phyloP scores from a whole-genome alignment of 2,113 vertebrate genomes.

The Arenaria interpres region DNA sequence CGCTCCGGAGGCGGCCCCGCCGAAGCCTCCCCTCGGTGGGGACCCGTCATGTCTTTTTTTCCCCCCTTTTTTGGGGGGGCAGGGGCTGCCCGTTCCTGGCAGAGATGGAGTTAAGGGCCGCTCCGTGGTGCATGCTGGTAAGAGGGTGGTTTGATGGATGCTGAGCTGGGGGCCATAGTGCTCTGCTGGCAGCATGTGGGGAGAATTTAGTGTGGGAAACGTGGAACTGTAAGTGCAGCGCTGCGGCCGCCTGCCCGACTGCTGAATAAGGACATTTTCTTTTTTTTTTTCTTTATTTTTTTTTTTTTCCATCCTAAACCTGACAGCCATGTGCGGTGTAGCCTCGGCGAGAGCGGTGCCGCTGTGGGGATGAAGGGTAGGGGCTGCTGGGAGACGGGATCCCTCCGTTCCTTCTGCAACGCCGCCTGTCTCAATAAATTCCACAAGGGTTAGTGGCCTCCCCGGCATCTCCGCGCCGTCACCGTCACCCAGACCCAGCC shows the following conservation, averaged over 20 bases:
- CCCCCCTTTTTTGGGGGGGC: background rate
- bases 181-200: conserved; percentile 74
- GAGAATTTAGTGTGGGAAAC: conserved; percentile 56
- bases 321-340: conserved; percentile 70
- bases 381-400: conserved; percentile 91
- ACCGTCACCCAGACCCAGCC: background rate
- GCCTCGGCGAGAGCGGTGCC: conserved; percentile 58
- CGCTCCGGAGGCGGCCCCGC: rapidly evolving
- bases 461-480: background rate
- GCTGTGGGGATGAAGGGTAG: conserved; percentile 91
- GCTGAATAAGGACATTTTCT: conserved; percentile 38
- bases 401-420: conserved; percentile 89
- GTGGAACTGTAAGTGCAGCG: conserved; percentile 9
- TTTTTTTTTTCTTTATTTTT: background rate
- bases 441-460: conserved; percentile 88
- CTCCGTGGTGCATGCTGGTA: conserved; percentile 82
- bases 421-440: conserved; percentile 91
- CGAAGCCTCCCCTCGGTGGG: rapidly evolving
- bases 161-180: conserved; percentile 69
- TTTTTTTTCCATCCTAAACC: no score
- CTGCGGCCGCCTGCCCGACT: background rate
- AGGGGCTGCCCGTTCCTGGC: background rate
- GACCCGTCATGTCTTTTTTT: rapidly evolving
- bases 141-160: conserved; percentile 65
- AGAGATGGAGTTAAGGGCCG: conserved; percentile 72